phyloP scores from a whole-genome alignment of 30 jellyfish, hydroid and myxozoan genomes.

The Turritopsis rubra region DNA sequence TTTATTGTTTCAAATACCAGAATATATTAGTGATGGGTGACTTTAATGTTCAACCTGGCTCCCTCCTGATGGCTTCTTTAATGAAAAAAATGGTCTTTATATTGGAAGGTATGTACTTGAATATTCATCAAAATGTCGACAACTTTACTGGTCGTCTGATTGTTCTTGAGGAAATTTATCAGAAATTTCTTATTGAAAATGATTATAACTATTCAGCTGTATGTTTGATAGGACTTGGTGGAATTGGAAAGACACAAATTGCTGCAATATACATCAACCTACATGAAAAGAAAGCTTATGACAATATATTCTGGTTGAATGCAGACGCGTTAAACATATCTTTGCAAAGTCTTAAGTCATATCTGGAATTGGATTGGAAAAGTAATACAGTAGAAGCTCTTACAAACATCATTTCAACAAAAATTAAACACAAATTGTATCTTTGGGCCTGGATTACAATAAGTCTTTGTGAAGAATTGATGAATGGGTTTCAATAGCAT shows the following conservation, averaged over 20 bases:
- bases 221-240: slow-evolving; percentile 37
- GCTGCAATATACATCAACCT: slow-evolving; percentile 36
- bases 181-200: not conserved
- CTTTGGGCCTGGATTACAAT: not conserved
- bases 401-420: slow-evolving; percentile 18
- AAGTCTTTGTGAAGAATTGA: not conserved
- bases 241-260: slow-evolving; percentile 46
- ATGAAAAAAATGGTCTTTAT: too few species aligned
- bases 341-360: not conserved
- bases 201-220: not conserved
- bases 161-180: not conserved
- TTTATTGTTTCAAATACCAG: too few species aligned
- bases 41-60: too few species aligned
- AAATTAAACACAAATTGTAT: not conserved
- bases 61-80: too few species aligned
- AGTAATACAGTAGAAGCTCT: not conserved
- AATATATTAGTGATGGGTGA: too few species aligned
- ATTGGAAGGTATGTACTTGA: not conserved
- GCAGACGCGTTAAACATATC: slow-evolving; percentile 29
- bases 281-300: slow-evolving; percentile 20
- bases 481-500: not conserved
- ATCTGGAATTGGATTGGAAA: not conserved
- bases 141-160: not conserved
- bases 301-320: slow-evolving; percentile 41
- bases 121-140: not conserved